A percentile compares a stretch with the other conserved stretches of the same genome.
Conservation (phyloP, 2,888 invertebrate genomes). For the Oconnorella tubifera region DNA sequence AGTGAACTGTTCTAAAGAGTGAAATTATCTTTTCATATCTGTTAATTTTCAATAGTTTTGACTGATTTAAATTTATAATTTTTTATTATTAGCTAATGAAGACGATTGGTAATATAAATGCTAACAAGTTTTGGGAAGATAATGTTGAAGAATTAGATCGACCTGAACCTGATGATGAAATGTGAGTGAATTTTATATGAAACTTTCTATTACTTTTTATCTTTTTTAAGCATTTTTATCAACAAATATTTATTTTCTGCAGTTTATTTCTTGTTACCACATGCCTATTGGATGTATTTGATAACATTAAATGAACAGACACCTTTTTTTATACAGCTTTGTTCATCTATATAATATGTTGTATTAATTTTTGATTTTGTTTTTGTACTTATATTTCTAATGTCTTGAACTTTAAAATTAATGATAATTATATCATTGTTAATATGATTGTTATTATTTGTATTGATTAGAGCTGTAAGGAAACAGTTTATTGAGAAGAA, state of each 20-base stretch:
- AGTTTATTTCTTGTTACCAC: too few relatives aligned
- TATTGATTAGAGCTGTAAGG: neutral
- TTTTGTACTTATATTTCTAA: neutral
- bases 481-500: neutral
- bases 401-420: neutral
- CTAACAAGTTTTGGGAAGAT: constrained; percentile 4
- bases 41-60: neutral
- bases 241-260: too few relatives aligned
- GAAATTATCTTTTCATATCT: neutral
- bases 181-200: neutral
- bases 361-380: neutral
- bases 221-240: too few relatives aligned
- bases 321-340: neutral
- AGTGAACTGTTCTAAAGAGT: too few relatives aligned
- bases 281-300: too few relatives aligned
- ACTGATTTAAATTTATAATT: neutral
- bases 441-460: neutral
- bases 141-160: neutral
- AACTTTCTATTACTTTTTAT: too few relatives aligned
- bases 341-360: neutral
- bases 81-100: constrained; percentile 4
- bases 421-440: neutral
- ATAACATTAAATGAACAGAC: too few relatives aligned
- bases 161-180: neutral
- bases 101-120: neutral